Percentiles rank a stretch among this genome's conserved stretches.
phyloP scores from a whole-genome alignment of 2,113 vertebrate species.

The Actenoides hombroni region DNA sequence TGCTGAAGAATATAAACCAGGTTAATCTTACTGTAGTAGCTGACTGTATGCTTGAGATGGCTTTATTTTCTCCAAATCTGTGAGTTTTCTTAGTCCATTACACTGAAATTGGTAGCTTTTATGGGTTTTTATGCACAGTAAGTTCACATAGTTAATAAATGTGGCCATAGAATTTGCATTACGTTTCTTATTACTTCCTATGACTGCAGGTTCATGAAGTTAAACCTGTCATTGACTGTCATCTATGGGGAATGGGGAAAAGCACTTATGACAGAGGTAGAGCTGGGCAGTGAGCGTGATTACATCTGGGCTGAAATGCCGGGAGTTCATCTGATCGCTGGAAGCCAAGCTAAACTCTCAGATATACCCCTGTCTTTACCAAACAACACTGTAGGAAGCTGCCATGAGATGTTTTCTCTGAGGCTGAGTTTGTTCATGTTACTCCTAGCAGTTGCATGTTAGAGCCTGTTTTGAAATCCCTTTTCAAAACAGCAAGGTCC shows the following conservation, averaged over 20 bases:
- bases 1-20: neutral
- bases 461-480: neutral
- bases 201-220: conserved; percentile 22
- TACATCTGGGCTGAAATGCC: neutral
- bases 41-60: neutral
- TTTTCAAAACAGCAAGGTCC: neutral
- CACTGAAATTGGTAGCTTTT: neutral
- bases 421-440: neutral
- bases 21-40: neutral
- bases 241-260: neutral
- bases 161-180: neutral
- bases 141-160: neutral
- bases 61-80: neutral
- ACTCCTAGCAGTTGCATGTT: neutral
- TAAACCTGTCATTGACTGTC: neutral
- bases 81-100: neutral
- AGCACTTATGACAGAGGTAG: neutral
- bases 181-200: neutral
- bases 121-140: neutral
- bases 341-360: neutral
- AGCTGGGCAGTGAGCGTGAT: neutral
- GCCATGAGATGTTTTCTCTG: neutral
- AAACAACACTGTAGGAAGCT: neutral
- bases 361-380: neutral
- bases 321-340: neutral